Conservation (phyloP, 2,797 vertebrate species). For the Yasuhikotakia modesta region DNA sequence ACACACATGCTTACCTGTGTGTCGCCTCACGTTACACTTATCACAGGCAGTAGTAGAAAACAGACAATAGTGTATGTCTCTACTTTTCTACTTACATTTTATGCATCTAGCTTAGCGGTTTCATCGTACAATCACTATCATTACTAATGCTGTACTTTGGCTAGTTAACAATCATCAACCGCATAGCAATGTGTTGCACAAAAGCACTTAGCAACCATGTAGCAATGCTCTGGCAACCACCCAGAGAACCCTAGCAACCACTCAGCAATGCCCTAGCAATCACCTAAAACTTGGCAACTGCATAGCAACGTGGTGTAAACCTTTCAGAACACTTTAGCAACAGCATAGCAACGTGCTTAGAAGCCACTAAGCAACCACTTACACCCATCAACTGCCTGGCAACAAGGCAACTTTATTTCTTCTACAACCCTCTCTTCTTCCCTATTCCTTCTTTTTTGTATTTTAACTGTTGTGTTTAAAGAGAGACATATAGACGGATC, state of each 20-base stretch:
- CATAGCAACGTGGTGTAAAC: no score
- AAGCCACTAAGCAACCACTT: background rate
- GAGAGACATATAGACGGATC: background rate
- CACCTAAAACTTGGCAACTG: no score
- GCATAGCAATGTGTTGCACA: background rate
- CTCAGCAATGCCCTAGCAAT: background rate
- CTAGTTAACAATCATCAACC: background rate
- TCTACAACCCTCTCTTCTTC: background rate
- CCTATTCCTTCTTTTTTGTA: background rate
- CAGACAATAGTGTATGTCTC: background rate
- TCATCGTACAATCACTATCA: no score
- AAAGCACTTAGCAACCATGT: background rate
- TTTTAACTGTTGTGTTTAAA: background rate
- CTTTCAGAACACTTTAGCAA: background rate
- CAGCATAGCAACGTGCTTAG: background rate
- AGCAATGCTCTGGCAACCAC: background rate
- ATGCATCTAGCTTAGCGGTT: no score
- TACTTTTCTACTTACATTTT: background rate
- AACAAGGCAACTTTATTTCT: background rate
- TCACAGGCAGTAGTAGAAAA: background rate
- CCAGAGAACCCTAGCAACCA: background rate
- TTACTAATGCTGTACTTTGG: background rate
- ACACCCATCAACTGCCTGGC: background rate
- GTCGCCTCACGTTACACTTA: background rate
- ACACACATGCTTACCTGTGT: slow-evolving; percentile 3